Base-by-base conservation (phyloP, 2,113 vertebrate species). In the Vulpes ferrilata region DNA sequence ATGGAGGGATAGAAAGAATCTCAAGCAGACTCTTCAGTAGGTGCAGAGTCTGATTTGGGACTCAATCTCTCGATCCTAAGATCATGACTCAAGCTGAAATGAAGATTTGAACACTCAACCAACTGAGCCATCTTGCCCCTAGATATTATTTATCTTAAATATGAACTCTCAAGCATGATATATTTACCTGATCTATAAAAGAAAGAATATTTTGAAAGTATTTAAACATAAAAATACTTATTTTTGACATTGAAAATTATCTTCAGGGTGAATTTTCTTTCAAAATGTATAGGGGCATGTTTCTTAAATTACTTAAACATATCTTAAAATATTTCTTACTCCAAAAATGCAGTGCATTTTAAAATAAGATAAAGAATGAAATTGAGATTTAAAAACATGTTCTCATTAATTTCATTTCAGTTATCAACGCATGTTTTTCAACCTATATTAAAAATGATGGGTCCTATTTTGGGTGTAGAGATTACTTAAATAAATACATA, bases 141-240 rank as follows among this genome's bases (percentile, higher is more conserved):
- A n/a, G 67, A n/a, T n/a, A 12, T 48, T 87, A 65, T 22, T 94
- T 86, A 93, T 73, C 78, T 88, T 91, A 64, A 88, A n/a, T 17
- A 53, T 87, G 15, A 92, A 83, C 64, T 81, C 85, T 86, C 7
- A 92, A 22, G 1, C 16, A 86, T 91, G 11, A 22, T 90, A 62
- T 64, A 23, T 60, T 69, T 85, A 94, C 51, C 38, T 73, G 65
- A 86, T 65, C 25, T 51, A 43, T 25, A 38, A 65, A 74, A 55
- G 32, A 64, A 74, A 4, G 78, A 71, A 76, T 1, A 7, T 89
- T 83, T 91, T 64, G 11, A 20, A 60, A 91, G 53, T 55, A 25
- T 76, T 90, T 69, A 82, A 60, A 79, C 22, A 8, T 85, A 60
- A 23, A 91, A 53, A 57, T 27, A 48, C 76, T 32, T 60, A 35